phyloP scores from a whole-genome alignment of 2,113 vertebrate genomes.

The Casuarius casuarius region DNA sequence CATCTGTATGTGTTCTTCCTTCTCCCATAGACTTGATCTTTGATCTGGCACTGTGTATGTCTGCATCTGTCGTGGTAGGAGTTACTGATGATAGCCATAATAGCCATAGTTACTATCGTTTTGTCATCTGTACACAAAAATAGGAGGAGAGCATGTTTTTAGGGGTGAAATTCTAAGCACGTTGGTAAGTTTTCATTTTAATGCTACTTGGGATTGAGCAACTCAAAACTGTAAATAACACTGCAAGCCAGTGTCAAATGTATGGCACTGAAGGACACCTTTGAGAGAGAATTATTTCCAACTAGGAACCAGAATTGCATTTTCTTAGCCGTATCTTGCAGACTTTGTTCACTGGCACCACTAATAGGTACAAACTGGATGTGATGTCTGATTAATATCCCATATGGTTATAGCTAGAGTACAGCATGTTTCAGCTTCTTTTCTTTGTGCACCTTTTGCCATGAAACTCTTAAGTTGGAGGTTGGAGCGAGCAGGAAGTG shows the following conservation, averaged over 20 bases:
- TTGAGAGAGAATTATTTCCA: not conserved
- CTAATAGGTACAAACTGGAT: not conserved
- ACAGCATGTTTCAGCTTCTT: not conserved
- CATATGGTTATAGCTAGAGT: not conserved
- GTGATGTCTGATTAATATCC: not conserved
- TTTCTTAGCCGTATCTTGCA: not conserved
- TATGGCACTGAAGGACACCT: not conserved
- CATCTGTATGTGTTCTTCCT: not conserved
- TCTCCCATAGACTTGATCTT: not conserved
- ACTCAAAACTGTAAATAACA: not conserved
- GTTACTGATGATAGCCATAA: not conserved
- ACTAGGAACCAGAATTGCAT: not conserved
- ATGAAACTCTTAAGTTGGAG: not conserved
- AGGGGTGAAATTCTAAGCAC: not conserved
- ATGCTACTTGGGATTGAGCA: not conserved
- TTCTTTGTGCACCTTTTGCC: not conserved
- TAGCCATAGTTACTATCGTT: not conserved
- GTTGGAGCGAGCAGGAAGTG: not conserved
- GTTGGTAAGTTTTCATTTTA: not conserved
- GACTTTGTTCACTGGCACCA: not conserved
- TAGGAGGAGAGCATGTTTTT: not conserved
- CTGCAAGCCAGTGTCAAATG: accelerated
- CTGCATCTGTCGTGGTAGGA: not conserved
- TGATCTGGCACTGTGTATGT: not conserved
- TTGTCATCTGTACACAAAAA: not conserved